These are phyloP conservation scores for Bovichtus diacanthus DNA, from an alignment of 2,797 vertebrate species.

Conservation along the genomic window DNA sequence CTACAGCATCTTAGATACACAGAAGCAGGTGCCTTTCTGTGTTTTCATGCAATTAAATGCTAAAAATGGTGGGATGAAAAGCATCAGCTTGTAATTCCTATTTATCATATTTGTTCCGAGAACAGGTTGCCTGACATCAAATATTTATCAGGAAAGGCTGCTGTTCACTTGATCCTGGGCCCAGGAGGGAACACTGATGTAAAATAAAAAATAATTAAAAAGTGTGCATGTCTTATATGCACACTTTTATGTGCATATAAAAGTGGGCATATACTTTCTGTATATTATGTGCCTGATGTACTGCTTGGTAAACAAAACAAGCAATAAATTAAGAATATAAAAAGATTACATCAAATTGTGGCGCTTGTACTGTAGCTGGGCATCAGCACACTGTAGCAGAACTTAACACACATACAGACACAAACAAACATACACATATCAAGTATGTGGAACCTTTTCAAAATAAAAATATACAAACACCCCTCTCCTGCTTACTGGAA, in stretches of 20 bases:
- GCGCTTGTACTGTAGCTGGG: neutral
- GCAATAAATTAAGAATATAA: neutral
- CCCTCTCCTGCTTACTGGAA: constrained; percentile 46
- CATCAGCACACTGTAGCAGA: neutral
- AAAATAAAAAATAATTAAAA: neutral
- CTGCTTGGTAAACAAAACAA: constrained; percentile 3
- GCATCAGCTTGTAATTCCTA: neutral
- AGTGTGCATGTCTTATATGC: neutral
- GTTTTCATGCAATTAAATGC: neutral
- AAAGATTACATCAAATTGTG: neutral
- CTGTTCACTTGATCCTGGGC: neutral
- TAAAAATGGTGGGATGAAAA: constrained; percentile 2
- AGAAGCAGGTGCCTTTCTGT: neutral
- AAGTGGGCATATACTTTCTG: no score
- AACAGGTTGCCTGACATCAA: constrained; percentile 4
- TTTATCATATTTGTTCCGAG: neutral
- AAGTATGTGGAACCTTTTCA: constrained; percentile 27
- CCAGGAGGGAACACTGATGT: neutral
- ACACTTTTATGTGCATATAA: no score
- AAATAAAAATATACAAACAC: constrained; percentile 51
- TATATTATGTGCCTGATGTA: constrained; percentile 2
- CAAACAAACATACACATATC: neutral
- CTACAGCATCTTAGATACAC: neutral
- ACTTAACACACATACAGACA: neutral
- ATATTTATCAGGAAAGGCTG: neutral